Evolutionary conservation across 2,888 invertebrate species (phyloP).

Genomic region (Phaonia tiefii): DNA sequence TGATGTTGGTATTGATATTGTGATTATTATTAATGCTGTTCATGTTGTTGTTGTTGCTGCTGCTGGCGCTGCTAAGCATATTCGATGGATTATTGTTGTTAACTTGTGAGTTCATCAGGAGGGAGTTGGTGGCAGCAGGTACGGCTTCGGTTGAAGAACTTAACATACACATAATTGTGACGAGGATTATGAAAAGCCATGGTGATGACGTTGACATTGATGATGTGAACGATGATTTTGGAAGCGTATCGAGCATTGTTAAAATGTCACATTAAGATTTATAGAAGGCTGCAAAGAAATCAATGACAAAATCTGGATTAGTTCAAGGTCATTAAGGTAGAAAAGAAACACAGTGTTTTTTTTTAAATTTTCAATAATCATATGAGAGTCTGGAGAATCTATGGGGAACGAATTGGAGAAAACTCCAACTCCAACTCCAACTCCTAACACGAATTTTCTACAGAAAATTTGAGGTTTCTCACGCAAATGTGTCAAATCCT

Average conservation of each 20-base stretch:
- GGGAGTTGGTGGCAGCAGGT: constrained; percentile 68
- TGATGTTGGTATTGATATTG: constrained; percentile 58
- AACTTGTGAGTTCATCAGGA: constrained; percentile 63
- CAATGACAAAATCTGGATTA: not conserved
- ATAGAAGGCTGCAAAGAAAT: constrained; percentile 37
- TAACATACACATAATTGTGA: constrained; percentile 40
- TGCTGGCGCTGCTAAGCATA: constrained; percentile 45
- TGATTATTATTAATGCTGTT: constrained; percentile 64
- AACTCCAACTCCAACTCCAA: no score
- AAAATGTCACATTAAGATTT: constrained; percentile 39
- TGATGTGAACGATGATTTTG: constrained; percentile 50
- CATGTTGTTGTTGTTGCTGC: constrained; percentile 64
- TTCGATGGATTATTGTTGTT: constrained; percentile 56
- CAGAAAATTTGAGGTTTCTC: no score
- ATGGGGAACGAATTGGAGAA: no score
- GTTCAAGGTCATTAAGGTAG: no score
- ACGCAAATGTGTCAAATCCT: no score
- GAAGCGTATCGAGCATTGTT: constrained; percentile 59
- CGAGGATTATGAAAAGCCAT: constrained; percentile 43
- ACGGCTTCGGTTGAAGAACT: constrained; percentile 52
- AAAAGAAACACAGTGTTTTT: no score
- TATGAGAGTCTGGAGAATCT: no score
- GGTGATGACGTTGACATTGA: not conserved
- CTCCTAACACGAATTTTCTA: no score
- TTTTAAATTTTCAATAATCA: no score